Evolutionary conservation across 2,113 vertebrate species (phyloP).

Genomic region (cat (Felis catus)): F.catus_Fca126_mat1.0 CM031412.1:224478001-224478500

Average conservation of each 20-base stretch:
- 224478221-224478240: neutral
- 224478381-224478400: neutral
- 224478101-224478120: neutral
- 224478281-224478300: neutral
- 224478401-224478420: too few species aligned
- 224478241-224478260: neutral
- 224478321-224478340: neutral
- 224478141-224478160: neutral
- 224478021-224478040: neutral
- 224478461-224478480: neutral
- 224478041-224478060: neutral
- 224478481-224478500: neutral
- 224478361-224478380: neutral
- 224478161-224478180: neutral
- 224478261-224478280: neutral
- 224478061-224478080: neutral
- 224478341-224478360: neutral
- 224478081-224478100: neutral
- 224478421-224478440: neutral
- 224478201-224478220: neutral
- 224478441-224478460: neutral
- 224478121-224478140: neutral
- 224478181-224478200: neutral
- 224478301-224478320: neutral
- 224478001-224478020: neutral